These are phyloP conservation scores for Silurus lanzhouensis DNA, from an alignment of 2,797 vertebrate species.

Conservation along the genomic window DNA sequence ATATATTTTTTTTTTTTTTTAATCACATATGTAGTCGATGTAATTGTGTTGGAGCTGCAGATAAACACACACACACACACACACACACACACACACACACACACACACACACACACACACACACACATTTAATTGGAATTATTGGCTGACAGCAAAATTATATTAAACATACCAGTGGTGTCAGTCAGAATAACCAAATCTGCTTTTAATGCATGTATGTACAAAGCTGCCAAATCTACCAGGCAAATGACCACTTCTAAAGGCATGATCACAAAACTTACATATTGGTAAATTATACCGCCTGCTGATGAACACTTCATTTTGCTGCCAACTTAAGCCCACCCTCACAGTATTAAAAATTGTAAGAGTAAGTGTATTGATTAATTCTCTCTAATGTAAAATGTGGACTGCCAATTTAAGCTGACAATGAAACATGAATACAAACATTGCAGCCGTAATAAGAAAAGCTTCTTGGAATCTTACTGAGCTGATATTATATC, in stretches of 20 bases:
- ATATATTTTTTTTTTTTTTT: neutral
- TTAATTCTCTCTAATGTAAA: conserved; percentile 3
- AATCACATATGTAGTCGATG: neutral
- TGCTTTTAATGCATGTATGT: neutral
- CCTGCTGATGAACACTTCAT: neutral
- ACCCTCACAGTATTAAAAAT: neutral
- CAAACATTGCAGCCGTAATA: neutral
- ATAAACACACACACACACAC: neutral
- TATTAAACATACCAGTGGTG: neutral
- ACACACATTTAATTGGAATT: neutral
- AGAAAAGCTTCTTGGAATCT: neutral
- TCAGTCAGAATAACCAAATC: neutral
- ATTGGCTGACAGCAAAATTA: conserved; percentile 17
- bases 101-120: neutral
- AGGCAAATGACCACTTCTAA: neutral
- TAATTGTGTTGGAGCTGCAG: neutral
- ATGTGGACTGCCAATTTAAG: neutral
- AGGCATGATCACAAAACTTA: neutral
- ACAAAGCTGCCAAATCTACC: neutral
- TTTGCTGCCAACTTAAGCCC: neutral
- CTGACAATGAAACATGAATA: neutral
- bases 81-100: conserved; percentile 5
- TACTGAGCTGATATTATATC: neutral
- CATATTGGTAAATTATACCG: neutral
- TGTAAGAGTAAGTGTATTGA: neutral